Base-by-base conservation (phyloP, 2,113 vertebrate species). In the Triplophysa rosa region DNA sequence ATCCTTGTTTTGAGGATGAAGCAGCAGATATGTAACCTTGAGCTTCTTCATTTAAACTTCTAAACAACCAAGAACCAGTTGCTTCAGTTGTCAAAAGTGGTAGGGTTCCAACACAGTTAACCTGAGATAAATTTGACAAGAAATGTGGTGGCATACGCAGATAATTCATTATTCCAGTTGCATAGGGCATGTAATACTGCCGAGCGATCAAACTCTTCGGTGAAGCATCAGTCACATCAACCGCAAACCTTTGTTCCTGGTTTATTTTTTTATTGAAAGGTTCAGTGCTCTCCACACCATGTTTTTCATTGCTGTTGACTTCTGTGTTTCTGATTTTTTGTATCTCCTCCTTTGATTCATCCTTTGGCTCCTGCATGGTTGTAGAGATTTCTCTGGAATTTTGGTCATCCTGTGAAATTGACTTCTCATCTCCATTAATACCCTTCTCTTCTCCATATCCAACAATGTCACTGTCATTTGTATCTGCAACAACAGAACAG, bases 381-480 rank as follows among this genome's bases (percentile, higher is more conserved):
- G 77, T 69, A 52, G 69, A 74, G 29, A 56, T 79, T 65, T 68
- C 64, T 64, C 29, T 54, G 26, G 56, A 56, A 26, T 58, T 63
- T 6, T 23, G 42, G 23, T 37, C 61, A 26, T 12, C 16, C 19
- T 17, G 65, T 17, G 69, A 74, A 40, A 29, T 17, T 59, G 66
- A 37, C 5, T 74, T 78, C 17, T 59, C 64, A 17, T 63, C 65
- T 19, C 26, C 40, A 21, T 79, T 58, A n/a, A 14, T 61, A 16
- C 70, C 80, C 6, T 77, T 72, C 49, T 71, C 49, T 17, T 94
- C 95, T 0, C 86, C 89, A 17, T 93, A 89, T 65, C 92, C 91
- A 40, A 94, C 93, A 0, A 88, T 93, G 49, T 95, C 94, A 69
- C 92, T 95, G 85, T 93, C 94, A 14, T 93, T 95, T 52, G 88